Evolutionary conservation across 2,113 vertebrate genomes (phyloP), one percentile per base, ranked within the genome.

Genomic region (Melanerpes formicivorus): DNA sequence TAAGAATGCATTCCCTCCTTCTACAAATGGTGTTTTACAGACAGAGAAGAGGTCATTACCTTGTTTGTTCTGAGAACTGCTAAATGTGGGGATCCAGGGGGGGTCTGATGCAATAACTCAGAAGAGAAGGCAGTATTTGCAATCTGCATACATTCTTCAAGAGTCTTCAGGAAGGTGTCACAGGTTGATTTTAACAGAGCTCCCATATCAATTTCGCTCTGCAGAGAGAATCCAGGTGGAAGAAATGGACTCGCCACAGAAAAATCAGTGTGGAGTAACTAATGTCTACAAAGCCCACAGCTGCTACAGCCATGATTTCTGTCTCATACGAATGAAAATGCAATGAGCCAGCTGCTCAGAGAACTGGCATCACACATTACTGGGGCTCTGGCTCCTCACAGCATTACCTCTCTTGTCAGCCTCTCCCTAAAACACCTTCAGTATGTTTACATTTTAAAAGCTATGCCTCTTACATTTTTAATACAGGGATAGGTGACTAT

Each of bases 141-240:
- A 76, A 99, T 99, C 97, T 99, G 98, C 99, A 99, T 99, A 96
- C 99, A 99, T 94, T 99, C 99, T 93, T 99, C 99, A 91, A 99
- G 97, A 32, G 99, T 99, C 97, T 98, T 99, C 90, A 99, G 97
- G 84, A 99, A 99, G 52, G 99, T 99, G 60, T 98, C 98, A 95
- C 99, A 99, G 23, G 99, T 99, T 26, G 99, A 99, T 95, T 98
- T 99, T 94, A 99, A 97, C 95, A 99, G 97, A 90, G 98, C 97
- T 88, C 98, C 99, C 94, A 98, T 97, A 88, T 99, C 98, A 82
- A 98, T 96, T 60, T 97, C 97, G 5, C 93, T 97, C 99, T 99
- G 93, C 11, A 52, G 32, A 32, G 96, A 86, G 90, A 90, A 95
- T 95, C 14, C 74, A 93, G 62, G 63, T 54, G 27, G 75, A 91